Base-by-base conservation (phyloP, 2,888 invertebrate genomes). In the Tethea ocularis region DNA sequence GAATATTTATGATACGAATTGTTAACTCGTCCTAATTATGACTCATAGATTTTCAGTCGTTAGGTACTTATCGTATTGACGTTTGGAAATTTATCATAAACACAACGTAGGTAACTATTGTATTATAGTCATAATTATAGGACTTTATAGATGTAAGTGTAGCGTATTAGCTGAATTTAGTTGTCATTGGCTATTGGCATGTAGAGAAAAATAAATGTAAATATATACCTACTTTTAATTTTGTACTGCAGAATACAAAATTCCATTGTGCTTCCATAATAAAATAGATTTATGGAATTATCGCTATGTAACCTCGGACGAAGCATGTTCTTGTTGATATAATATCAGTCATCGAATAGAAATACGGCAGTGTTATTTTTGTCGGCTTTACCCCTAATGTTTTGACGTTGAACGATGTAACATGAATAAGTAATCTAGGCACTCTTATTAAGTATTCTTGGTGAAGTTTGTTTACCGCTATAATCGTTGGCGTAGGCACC, bases 181-280 rank as follows among this genome's bases (percentile, higher is more conserved):
- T 70, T 74, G 62, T 61, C 67, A 73, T 68, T 52, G 62, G 59
- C 62, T 61, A 58, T 61, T 57, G 57, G 61, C 52, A 58, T 29
- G 53, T 58, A 57, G 58, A 24, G 51, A 23, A 63, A 53, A 61
- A 15, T 52, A 53, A 58, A 52, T 60, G 66, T 65, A 72, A 64
- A 69, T 74, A 72, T 69, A 24, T 4, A 58, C 63, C 71, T 33
- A 38, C 4, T n/a, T 75, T 73, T 79, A 80, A 70, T 78, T 83
- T 77, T 82, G 64, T 83, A 84, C 77, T 67, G 80, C 77, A 70
- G 13, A 77, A 71, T 70, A 76, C 70, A 74, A 83, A 76, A 82
- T 82, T 86, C 81, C 79, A 83, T 86, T 86, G 88, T 86, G 88
- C 88, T 88, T 88, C 88, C 88, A 84, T 82, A 82, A 68, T 59